Evolutionary conservation across 2,888 invertebrate species (phyloP).

Genomic region (Drosophila multiciliata): DNA sequence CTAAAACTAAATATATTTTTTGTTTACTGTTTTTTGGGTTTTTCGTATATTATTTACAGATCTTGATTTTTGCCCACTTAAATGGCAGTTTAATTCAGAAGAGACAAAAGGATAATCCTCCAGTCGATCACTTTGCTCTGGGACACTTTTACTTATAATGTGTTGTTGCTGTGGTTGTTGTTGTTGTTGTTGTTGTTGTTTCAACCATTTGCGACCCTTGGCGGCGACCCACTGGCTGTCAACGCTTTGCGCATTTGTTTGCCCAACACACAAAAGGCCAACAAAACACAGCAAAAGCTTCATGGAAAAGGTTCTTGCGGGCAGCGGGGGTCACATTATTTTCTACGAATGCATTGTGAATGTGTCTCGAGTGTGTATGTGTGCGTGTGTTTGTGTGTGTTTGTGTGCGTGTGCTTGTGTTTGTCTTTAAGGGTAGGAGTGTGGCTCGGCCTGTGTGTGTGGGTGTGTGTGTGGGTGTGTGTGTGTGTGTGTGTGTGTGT

Average conservation of each 20-base stretch:
- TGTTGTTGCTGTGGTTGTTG: conserved; percentile 13
- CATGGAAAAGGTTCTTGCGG: conserved; percentile 1
- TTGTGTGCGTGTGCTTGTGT: conserved; percentile 25
- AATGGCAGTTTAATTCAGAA: not conserved
- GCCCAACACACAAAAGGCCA: conserved; percentile 74
- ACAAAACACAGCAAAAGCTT: conserved; percentile 20
- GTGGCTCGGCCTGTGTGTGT: not conserved
- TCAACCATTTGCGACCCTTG: conserved; percentile 19
- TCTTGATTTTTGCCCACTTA: not conserved
- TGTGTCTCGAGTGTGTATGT: conserved; percentile 1
- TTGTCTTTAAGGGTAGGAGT: not conserved
- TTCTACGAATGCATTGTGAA: conserved; percentile 34
- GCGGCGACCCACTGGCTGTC: conserved; percentile 55
- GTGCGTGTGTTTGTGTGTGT: conserved; percentile 23
- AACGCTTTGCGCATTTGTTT: conserved; percentile 76
- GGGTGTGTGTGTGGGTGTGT: not conserved
- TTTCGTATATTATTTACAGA: not conserved
- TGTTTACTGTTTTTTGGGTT: too few species aligned
- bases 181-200: conserved; percentile 17
- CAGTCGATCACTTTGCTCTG: conserved; percentile 8
- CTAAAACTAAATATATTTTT: not conserved
- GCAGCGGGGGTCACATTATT: conserved; percentile 33
- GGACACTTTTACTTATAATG: not conserved
- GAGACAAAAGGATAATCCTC: not conserved
- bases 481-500: conserved; percentile 22